Evolutionary conservation across 37 sponge, comb jelly and placozoan genomes (phyloP).

Genomic region (Bolinopsis microptera): DNA sequence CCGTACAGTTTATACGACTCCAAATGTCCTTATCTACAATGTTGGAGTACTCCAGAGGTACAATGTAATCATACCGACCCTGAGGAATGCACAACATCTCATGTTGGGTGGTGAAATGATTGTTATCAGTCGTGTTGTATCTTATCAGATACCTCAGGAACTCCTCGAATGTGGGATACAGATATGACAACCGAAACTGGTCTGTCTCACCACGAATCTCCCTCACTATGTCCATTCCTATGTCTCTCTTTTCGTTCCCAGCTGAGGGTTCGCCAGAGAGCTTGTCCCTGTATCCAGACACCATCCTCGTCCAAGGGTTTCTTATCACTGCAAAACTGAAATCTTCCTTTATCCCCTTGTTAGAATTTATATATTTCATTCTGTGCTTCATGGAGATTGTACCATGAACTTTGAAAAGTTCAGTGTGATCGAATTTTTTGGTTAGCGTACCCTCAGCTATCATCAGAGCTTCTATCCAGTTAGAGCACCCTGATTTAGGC

Average conservation of each 20-base stretch:
- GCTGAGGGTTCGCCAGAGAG: not conserved
- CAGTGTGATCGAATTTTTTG: not conserved
- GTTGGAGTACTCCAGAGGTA: constrained; percentile 39
- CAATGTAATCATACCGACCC: not conserved
- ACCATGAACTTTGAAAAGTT: constrained; percentile 9
- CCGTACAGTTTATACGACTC: not conserved
- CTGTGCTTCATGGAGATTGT: not conserved
- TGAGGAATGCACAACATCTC: not conserved
- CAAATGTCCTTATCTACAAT: not conserved
- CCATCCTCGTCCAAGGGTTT: constrained; percentile 61
- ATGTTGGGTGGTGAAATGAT: constrained; percentile 8
- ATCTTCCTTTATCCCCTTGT: not conserved
- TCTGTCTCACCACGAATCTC: not conserved
- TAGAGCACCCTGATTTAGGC: constrained; percentile 41
- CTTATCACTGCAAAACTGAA: constrained; percentile 8
- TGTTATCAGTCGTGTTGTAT: not conserved
- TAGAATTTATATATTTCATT: too few relatives aligned
- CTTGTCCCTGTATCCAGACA: constrained; percentile 40
- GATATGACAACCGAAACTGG: not conserved
- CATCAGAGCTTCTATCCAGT: constrained; percentile 23
- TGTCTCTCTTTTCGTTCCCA: not conserved
- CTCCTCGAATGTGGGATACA: constrained; percentile 55
- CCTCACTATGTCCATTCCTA: not conserved
- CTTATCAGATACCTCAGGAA: constrained; percentile 11
- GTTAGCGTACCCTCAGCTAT: constrained; percentile 28